Evolutionary conservation across 2,888 invertebrate genomes (phyloP).

Genomic region (Tineola bisselliella): DNA sequence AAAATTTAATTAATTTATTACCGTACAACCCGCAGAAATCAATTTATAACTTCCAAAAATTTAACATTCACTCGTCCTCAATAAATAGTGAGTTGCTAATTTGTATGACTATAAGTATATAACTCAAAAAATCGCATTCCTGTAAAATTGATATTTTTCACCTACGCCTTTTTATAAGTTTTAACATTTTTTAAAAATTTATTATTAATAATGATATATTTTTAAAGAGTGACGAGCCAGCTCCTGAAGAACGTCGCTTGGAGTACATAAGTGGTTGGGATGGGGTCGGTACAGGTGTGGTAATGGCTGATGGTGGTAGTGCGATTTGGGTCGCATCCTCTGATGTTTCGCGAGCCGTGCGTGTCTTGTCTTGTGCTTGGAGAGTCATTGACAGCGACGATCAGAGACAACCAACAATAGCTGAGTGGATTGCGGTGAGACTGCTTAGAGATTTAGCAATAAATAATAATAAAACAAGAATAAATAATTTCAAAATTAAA

Average conservation of each 20-base stretch:
- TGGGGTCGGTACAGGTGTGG: conserved; percentile 79
- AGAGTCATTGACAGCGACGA: conserved; percentile 81
- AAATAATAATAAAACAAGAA: too few relatives aligned
- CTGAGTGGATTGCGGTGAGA: conserved; percentile 74
- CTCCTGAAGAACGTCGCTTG: conserved; percentile 77
- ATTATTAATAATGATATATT: not conserved
- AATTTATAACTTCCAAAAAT: too few relatives aligned
- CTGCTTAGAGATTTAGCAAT: not conserved
- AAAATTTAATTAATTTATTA: conserved; percentile 17
- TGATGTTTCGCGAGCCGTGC: conserved; percentile 87
- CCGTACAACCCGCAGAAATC: too few relatives aligned
- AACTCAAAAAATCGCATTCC: too few relatives aligned
- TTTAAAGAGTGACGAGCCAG: conserved; percentile 79
- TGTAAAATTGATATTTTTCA: too few relatives aligned
- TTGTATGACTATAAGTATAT: too few relatives aligned
- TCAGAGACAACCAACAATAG: conserved; percentile 66
- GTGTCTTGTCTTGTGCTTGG: conserved; percentile 91
- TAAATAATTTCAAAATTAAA: too few relatives aligned
- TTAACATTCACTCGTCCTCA: too few relatives aligned
- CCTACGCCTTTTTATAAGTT: too few relatives aligned
- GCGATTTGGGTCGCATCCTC: conserved; percentile 93
- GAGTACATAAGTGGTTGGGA: conserved; percentile 85
- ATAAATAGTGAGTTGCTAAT: too few relatives aligned
- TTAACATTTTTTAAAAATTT: not conserved
- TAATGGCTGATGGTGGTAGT: conserved; percentile 77